Conservation (phyloP, 2,113 vertebrate species). For the Platysternon megacephalum region DNA sequence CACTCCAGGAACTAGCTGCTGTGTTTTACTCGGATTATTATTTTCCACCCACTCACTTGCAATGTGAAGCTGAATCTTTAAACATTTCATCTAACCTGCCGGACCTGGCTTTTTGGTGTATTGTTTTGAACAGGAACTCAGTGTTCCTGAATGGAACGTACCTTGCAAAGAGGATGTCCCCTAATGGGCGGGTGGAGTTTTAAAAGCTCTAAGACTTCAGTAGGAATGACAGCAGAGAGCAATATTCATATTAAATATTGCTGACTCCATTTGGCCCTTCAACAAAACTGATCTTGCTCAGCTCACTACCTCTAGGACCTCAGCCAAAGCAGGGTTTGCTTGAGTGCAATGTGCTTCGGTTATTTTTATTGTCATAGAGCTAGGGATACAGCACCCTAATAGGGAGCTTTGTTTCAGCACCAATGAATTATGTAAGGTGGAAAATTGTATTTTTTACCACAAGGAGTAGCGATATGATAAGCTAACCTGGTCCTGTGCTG, state of each 20-base stretch:
- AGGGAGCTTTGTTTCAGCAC: slow-evolving; percentile 59
- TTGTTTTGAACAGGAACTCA: neutral
- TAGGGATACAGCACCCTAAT: neutral
- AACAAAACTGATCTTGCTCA: slow-evolving; percentile 38
- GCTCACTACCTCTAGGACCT: slow-evolving; percentile 26
- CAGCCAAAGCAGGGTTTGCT: slow-evolving; percentile 46
- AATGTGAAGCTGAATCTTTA: neutral
- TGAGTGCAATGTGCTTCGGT: slow-evolving; percentile 35
- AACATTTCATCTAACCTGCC: neutral
- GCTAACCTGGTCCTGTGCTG: slow-evolving; percentile 32
- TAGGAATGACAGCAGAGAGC: neutral
- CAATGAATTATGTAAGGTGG: slow-evolving; percentile 48
- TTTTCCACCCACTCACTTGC: neutral
- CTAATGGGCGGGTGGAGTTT: neutral
- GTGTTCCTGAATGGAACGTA: neutral
- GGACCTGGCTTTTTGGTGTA: neutral
- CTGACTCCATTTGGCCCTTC: slow-evolving; percentile 41
- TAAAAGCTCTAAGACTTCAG: slow-evolving; percentile 8
- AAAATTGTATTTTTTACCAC: slow-evolving; percentile 43
- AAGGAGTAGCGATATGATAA: slow-evolving; percentile 30
- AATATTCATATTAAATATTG: slow-evolving; percentile 68
- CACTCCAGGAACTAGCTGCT: neutral
- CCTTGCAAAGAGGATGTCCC: neutral
- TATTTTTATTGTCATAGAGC: slow-evolving; percentile 48
- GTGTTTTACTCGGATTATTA: neutral